A percentile compares a stretch with the other conserved stretches of the same genome.
Conservation (phyloP, 2,888 invertebrate genomes). For the Atherix ibis region DNA sequence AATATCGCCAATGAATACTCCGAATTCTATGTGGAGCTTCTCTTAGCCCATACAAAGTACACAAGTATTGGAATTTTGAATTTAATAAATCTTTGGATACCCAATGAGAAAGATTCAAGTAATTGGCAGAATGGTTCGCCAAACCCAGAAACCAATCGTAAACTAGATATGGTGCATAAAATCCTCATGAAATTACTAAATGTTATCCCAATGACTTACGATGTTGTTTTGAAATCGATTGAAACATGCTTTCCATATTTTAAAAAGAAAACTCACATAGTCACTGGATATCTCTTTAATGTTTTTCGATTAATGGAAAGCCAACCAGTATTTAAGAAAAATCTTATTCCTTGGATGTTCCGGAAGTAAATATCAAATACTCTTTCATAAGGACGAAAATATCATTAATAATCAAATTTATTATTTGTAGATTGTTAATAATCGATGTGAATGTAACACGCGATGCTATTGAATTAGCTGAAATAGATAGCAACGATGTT, state of each 20-base stretch:
- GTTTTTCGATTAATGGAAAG: conserved; percentile 60
- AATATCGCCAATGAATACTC: conserved; percentile 41
- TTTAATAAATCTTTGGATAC: conserved; percentile 43
- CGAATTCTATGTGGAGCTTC: conserved; percentile 46
- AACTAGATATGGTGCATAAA: conserved; percentile 48
- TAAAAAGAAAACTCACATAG: conserved; percentile 46
- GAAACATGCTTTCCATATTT: conserved; percentile 60
- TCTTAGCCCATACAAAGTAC: conserved; percentile 52
- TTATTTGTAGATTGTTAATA: conserved; percentile 44
- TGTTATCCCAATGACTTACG: conserved; percentile 46
- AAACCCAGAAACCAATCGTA: conserved; percentile 35
- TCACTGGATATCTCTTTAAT: conserved; percentile 64
- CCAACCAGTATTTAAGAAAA: conserved; percentile 50
- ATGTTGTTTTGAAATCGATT: conserved; percentile 48
- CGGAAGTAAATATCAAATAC: conserved; percentile 60
- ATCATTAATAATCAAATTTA: too few relatives aligned
- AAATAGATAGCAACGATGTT: conserved; percentile 32
- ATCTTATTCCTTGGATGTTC: conserved; percentile 57
- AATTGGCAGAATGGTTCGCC: conserved; percentile 47
- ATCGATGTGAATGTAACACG: conserved; percentile 54
- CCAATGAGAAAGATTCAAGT: conserved; percentile 33
- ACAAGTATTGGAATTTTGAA: conserved; percentile 42
- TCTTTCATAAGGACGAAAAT: too few relatives aligned
- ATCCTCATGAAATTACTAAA: conserved; percentile 30
- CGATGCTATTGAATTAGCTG: conserved; percentile 41